Evolutionary conservation across 1,140 invertebrate species (phyloP), one percentile per base, ranked within the genome.

Genomic region (Caenorhabditis briggsae): DNA sequence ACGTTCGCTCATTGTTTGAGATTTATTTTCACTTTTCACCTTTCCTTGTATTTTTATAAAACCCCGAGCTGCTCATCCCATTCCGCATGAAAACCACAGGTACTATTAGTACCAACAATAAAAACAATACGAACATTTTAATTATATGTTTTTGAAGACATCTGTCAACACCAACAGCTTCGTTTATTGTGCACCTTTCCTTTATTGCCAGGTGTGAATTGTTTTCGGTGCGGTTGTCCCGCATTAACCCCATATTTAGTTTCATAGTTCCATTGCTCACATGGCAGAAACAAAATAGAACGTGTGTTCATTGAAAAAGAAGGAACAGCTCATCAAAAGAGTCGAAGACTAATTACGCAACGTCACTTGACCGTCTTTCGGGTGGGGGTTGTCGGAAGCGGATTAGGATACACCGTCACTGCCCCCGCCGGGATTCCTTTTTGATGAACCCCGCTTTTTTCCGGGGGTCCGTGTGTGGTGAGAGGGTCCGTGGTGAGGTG

Each of bases 161-260:
- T 48, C 70, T 78, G 70, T 48, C 70, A 50, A 9, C 14, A 23
- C 33, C 70, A 78, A 78, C 70, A 50, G 70, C 70, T 78, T 78
- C 43, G 50, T 78, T 78, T 78, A 78, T 78, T 78, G 70, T 78
- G 70, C 33, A 23, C 33, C 33, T 33, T 33, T 33, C 46, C 46
- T 78, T 78, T 78, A 78, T 78, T 78, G 70, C 70, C 70, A 78
- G 70, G 70, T 78, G 70, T 78, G 70, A 78, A 78, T 78, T 78
- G 70, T 78, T 78, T 78, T 41, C 14, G 41, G 43, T 12, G 18
- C 70, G 50, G 25, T 18, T 53, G 20, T 78, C 43, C 70, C 70
- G 70, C 70, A 78, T 50, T 33, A 33, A 78, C 70, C 70, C 70
- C 33, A 50, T 78, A 11, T 78, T 78, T 78, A 78, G 14, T 11